phyloP scores from a whole-genome alignment of 2,797 vertebrate species.

The Chromobotia macracanthus region DNA sequence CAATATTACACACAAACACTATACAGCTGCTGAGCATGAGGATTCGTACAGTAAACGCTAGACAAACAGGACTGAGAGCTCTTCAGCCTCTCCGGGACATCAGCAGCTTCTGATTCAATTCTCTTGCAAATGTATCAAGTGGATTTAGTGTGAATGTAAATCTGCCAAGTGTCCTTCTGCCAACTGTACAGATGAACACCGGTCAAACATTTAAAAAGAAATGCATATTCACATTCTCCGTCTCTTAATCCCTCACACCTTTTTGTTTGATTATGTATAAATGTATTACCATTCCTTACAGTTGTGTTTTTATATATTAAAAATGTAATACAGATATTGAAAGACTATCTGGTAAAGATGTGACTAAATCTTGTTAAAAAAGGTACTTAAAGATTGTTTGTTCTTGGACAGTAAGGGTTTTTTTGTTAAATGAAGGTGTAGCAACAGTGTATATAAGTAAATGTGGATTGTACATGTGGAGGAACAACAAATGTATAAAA shows the following conservation, averaged over 20 bases:
- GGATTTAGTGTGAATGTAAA: slow-evolving; percentile 11
- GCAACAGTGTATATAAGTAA: background rate
- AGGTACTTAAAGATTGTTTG: too few relatives aligned
- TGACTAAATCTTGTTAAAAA: too few relatives aligned
- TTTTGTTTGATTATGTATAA: too few relatives aligned
- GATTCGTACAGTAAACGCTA: background rate
- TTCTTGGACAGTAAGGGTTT: too few relatives aligned
- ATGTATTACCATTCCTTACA: too few relatives aligned
- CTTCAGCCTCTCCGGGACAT: background rate
- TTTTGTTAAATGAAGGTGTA: background rate
- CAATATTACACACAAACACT: background rate
- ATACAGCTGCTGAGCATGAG: background rate
- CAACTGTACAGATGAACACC: slow-evolving; percentile 32
- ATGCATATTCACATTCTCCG: too few relatives aligned
- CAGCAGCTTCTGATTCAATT: background rate
- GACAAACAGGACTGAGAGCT: background rate
- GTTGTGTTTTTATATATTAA: background rate
- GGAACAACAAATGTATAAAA: too few relatives aligned
- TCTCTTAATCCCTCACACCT: background rate
- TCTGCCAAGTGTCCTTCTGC: slow-evolving; percentile 45
- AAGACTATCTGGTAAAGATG: background rate
- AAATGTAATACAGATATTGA: background rate
- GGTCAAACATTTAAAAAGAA: background rate
- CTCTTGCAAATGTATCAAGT: background rate
- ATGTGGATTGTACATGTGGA: background rate